Percentiles rank a stretch among this genome's conserved stretches.
phyloP scores from a whole-genome alignment of 2,113 vertebrate species.

The Lycocorax pyrrhopterus region DNA sequence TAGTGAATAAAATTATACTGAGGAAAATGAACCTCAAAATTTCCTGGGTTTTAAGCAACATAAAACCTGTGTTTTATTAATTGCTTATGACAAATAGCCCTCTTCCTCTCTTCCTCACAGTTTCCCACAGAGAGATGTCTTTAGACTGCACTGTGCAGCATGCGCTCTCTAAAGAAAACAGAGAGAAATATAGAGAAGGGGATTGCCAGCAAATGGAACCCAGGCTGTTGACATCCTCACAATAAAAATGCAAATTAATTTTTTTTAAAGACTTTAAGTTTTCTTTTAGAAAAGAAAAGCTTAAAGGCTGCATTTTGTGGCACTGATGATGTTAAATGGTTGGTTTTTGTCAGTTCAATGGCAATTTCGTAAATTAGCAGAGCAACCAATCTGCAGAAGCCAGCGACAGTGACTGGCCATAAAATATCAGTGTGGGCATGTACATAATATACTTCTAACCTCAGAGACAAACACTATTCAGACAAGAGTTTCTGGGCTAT shows the following conservation, averaged over 20 bases:
- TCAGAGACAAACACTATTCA: background rate
- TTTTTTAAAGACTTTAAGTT: background rate
- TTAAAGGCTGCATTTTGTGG: background rate
- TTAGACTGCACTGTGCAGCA: background rate
- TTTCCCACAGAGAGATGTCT: background rate
- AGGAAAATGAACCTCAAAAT: background rate
- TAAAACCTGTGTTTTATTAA: background rate
- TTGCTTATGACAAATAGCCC: background rate
- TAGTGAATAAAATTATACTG: background rate
- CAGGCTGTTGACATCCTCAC: background rate
- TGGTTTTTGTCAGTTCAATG: background rate
- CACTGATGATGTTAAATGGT: fast-evolving
- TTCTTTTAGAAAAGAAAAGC: background rate
- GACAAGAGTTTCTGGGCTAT: background rate
- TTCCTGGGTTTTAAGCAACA: background rate
- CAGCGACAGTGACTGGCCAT: fast-evolving
- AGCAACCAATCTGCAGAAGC: background rate
- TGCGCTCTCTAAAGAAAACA: fast-evolving
- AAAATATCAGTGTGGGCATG: background rate
- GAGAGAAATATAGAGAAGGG: background rate
- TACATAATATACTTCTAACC: background rate
- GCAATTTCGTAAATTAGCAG: background rate
- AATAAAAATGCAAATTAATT: background rate
- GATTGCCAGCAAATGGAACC: background rate
- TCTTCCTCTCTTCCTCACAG: background rate